Conservation (phyloP, 2,113 vertebrate genomes). For the Puntigrus tetrazona region DNA sequence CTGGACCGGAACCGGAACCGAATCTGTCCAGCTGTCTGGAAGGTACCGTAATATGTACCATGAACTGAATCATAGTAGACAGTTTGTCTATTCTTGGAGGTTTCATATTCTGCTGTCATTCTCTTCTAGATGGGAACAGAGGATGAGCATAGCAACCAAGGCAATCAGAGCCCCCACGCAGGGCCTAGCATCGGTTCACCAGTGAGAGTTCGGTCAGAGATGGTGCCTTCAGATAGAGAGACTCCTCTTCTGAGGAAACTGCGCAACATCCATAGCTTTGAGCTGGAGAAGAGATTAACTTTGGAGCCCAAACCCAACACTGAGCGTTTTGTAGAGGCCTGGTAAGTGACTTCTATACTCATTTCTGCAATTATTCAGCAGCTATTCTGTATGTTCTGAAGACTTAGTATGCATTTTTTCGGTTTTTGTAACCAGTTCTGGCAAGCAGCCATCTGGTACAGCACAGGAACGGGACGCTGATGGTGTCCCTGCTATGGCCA, state of each 20-base stretch:
- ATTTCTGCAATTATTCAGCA: not conserved
- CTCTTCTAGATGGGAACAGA: slow-evolving; percentile 82
- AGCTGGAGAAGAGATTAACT: slow-evolving; percentile 86
- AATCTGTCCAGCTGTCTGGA: slow-evolving; percentile 82
- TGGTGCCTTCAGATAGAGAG: slow-evolving; percentile 83
- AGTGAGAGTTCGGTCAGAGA: slow-evolving; percentile 85
- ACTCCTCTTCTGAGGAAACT: slow-evolving; percentile 88
- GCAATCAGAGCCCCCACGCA: slow-evolving; percentile 81
- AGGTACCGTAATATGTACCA: slow-evolving; percentile 71
- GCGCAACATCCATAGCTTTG: slow-evolving; percentile 94
- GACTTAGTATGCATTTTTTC: not conserved
- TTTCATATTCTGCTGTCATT: not conserved
- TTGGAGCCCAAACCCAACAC: slow-evolving; percentile 89
- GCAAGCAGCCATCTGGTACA: slow-evolving; percentile 78
- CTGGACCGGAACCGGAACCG: slow-evolving; percentile 94
- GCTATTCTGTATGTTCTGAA: not conserved
- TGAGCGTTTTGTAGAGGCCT: slow-evolving; percentile 87
- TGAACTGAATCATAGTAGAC: not conserved
- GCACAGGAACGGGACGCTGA: slow-evolving; percentile 70
- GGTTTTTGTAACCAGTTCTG: slow-evolving; percentile 71
- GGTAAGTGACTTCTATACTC: slow-evolving; percentile 70
- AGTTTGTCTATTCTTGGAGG: not conserved
- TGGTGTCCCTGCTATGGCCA: slow-evolving; percentile 71
- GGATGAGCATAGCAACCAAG: slow-evolving; percentile 88
- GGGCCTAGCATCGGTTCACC: slow-evolving; percentile 87